Base-by-base conservation (phyloP, 2,797 vertebrate genomes). In the Etheostoma nigrum region DNA sequence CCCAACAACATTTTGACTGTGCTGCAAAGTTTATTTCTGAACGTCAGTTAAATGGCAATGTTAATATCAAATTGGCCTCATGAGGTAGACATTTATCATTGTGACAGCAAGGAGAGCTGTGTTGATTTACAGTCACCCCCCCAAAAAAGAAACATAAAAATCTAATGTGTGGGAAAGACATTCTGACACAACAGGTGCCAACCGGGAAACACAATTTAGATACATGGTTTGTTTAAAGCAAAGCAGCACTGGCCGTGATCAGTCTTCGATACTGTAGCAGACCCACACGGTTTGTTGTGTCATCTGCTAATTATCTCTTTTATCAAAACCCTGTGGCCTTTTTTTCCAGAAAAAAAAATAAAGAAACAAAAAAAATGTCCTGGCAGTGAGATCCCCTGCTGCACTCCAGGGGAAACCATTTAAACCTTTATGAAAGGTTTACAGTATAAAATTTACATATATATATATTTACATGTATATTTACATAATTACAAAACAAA, bases 1-100 rank as follows among this genome's bases (percentile, higher is more conserved):
- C 19, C 19, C 49, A 59, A 3, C 0, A 13, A 61, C 55, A 81
- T 65, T 76, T 79, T 13, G 3, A 53, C 40, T 25, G 13, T 15
- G 16, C 10, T 51, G 62, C 21, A 2, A 7, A 12, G 19, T 16
- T 44, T 33, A 27, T 59, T 54, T 53, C 36, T 18, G 12, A 45
- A 40, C 10, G 23, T 16, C 15, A 2, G 63, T 44, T 51, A 62
- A 36, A 57, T 65, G 4, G 65, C 53, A 61, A 18, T 6, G 27
- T 25, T 12, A 49, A 67, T 30, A 58, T 42, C 65, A 57, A 30
- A 23, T 12, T 21, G 51, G 10, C 36, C 36, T 49, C 62, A 27
- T 59, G 23, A 16, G 30, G 54, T 45, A 36, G 25, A 64, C 53
- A 69, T 55, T 4, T 40, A 23, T 62, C 13, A 40, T 4, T 40